A percentile compares a stretch with the other conserved stretches of the same genome.
Conservation (phyloP, 2,797 vertebrate species). For the Coregonus ussuriensis region DNA sequence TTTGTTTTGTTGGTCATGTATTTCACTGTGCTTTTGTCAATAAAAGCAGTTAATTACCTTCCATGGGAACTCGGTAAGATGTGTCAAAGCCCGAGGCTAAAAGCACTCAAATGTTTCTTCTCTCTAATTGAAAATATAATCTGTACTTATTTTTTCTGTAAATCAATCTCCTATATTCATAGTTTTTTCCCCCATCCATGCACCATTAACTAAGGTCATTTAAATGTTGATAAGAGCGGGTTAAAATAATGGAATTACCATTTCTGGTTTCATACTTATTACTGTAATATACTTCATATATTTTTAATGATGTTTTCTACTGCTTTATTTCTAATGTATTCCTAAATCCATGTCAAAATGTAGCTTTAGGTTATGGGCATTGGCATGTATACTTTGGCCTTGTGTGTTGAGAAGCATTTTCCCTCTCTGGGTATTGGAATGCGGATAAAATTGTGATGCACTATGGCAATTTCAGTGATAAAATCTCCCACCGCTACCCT, state of each 20-base stretch:
- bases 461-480: constrained; percentile 39
- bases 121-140: too few species aligned
- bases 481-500: constrained; percentile 26
- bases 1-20: neutral
- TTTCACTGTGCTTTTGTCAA: constrained; percentile 2
- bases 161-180: too few species aligned
- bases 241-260: constrained; percentile 13
- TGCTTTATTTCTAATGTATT: neutral
- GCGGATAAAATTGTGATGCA: constrained; percentile 26
- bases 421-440: neutral
- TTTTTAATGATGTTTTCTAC: constrained; percentile 10
- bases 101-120: too few species aligned
- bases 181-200: constrained; percentile 20
- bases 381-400: neutral
- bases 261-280: too few species aligned
- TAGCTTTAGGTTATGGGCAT: neutral
- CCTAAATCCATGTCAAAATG: neutral
- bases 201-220: constrained; percentile 39
- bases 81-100: neutral
- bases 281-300: neutral
- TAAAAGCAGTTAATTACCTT: neutral
- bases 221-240: constrained; percentile 43
- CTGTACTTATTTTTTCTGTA: too few species aligned
- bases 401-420: neutral
- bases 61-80: neutral